A percentile compares a stretch with the other conserved stretches of the same genome.
These are phyloP conservation scores for Sinocyclocheilus anshuiensis DNA, from an alignment of 2,113 vertebrate genomes.

Conservation along the genomic window DNA sequence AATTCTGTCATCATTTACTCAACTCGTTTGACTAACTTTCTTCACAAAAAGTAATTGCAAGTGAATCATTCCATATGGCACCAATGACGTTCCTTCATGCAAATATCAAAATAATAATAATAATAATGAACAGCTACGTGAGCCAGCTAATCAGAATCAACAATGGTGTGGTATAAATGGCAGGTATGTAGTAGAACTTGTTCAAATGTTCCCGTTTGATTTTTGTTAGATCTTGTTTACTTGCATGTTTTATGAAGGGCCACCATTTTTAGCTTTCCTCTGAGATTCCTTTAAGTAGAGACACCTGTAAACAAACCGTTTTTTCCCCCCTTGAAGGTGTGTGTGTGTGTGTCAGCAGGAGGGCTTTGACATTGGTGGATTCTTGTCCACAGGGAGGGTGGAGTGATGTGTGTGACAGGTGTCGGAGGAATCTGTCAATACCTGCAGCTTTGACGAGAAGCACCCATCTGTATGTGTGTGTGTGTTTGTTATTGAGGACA, in stretches of 20 bases:
- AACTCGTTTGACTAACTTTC: not conserved
- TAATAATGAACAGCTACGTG: no score
- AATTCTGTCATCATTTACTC: not conserved
- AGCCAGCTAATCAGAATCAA: not conserved
- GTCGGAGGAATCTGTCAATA: constrained; percentile 48
- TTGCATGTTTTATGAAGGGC: not conserved
- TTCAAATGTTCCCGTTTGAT: not conserved
- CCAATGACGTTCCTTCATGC: not conserved
- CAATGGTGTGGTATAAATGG: not conserved
- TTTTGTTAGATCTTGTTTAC: not conserved
- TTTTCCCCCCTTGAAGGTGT: constrained; percentile 6
- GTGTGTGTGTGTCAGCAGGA: constrained; percentile 21
- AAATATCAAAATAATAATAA: no score
- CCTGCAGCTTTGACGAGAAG: constrained; percentile 40
- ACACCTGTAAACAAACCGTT: constrained; percentile 33
- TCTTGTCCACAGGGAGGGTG: constrained; percentile 12
- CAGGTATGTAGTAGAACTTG: not conserved
- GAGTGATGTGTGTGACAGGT: constrained; percentile 48
- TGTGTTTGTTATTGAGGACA: not conserved
- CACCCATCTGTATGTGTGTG: constrained; percentile 22
- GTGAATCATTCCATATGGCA: not conserved
- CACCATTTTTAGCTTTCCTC: not conserved
- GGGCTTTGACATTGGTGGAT: constrained; percentile 44
- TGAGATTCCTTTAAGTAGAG: not conserved
- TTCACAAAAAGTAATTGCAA: not conserved